These are phyloP conservation scores for Paedocypris sp. DNA, from an alignment of 2,113 vertebrate species.

Conservation along the genomic window DNA sequence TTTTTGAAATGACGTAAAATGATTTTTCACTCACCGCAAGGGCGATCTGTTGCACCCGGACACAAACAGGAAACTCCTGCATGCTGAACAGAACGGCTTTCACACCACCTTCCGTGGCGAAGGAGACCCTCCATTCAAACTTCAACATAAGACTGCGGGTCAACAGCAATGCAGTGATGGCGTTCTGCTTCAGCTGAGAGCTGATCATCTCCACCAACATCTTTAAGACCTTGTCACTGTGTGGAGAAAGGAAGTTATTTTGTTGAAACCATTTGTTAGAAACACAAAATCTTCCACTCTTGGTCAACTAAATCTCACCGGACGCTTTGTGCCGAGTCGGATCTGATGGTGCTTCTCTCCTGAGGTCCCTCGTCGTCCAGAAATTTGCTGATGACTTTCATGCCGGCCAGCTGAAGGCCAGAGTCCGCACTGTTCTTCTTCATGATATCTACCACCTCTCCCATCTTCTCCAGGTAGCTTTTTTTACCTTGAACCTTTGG, in stretches of 20 bases:
- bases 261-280: not conserved
- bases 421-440: slow-evolving; percentile 60
- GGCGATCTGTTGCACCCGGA: slow-evolving; percentile 75
- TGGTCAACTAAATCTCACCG: slow-evolving; percentile 47
- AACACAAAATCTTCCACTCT: not conserved
- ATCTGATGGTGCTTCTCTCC: slow-evolving; percentile 55
- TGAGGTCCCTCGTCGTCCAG: slow-evolving; percentile 64
- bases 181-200: slow-evolving; percentile 62
- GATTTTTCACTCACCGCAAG: slow-evolving; percentile 67
- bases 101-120: slow-evolving; percentile 82
- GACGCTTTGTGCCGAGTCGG: slow-evolving; percentile 50
- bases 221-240: slow-evolving; percentile 83
- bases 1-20: not conserved
- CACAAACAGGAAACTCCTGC: slow-evolving; percentile 64
- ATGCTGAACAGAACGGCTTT: slow-evolving; percentile 78
- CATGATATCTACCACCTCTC: slow-evolving; percentile 63
- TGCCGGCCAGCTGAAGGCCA: slow-evolving; percentile 60
- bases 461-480: slow-evolving; percentile 57
- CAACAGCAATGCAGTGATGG: slow-evolving; percentile 61
- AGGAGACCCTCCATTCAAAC: slow-evolving; percentile 75
- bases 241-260: not conserved
- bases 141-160: slow-evolving; percentile 70
- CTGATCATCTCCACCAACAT: slow-evolving; percentile 72
- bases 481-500: slow-evolving; percentile 55
- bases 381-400: slow-evolving; percentile 59